These are phyloP conservation scores for Clitarchus hookeri DNA, from an alignment of 2,888 invertebrate genomes.

Conservation along the genomic window DNA sequence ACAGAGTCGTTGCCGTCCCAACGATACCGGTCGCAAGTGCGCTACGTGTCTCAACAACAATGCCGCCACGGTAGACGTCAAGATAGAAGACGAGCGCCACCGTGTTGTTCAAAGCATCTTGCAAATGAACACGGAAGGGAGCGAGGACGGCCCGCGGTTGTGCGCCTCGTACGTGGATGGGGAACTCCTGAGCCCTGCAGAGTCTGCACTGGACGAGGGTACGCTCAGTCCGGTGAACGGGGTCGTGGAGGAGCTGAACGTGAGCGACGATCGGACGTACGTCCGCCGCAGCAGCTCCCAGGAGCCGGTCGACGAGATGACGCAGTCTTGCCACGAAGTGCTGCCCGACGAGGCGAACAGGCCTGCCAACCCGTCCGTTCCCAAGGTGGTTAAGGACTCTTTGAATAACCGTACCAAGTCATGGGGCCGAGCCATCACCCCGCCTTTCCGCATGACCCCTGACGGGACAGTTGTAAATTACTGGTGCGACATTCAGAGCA, in stretches of 20 bases:
- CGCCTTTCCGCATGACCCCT: constrained; percentile 76
- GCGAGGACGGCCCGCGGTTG: neutral
- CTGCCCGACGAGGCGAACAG: constrained; percentile 24
- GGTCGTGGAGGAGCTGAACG: constrained; percentile 1
- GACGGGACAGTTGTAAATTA: constrained; percentile 86
- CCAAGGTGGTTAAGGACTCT: constrained; percentile 35
- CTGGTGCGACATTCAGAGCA: constrained; percentile 78
- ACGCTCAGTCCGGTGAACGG: neutral
- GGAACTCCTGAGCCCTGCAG: neutral
- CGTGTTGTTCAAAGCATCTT: neutral
- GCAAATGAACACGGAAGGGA: constrained; percentile 10
- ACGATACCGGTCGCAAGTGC: constrained; percentile 17
- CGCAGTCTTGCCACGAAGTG: constrained; percentile 34
- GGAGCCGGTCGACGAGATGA: constrained; percentile 26
- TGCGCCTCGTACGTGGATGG: constrained; percentile 17
- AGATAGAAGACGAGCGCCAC: neutral
- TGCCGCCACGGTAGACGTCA: neutral
- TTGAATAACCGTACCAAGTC: constrained; percentile 35
- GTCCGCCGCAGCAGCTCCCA: neutral
- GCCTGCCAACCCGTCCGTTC: constrained; percentile 28
- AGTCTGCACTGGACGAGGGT: constrained; percentile 7
- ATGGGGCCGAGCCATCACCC: constrained; percentile 48
- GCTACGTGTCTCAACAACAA: constrained; percentile 36
- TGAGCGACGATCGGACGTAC: constrained; percentile 12
- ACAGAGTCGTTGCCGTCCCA: constrained; percentile 30